These are phyloP conservation scores for Pogonocichla stellata DNA, from an alignment of 2,113 vertebrate genomes.

Conservation along the genomic window DNA sequence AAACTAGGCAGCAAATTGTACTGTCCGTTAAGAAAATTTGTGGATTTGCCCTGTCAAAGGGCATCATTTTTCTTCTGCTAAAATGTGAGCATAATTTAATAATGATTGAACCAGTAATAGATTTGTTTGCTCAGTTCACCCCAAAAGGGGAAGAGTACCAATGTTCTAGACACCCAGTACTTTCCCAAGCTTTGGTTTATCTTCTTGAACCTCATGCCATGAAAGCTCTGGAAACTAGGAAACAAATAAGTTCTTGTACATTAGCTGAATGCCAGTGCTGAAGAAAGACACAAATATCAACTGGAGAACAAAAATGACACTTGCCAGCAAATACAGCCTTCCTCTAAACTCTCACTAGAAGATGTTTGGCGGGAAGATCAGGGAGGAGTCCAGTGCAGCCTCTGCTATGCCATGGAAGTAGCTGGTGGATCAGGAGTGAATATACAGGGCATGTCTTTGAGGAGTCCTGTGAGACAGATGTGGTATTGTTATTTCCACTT, in stretches of 20 bases:
- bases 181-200: background rate
- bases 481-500: background rate
- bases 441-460: background rate
- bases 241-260: background rate
- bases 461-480: background rate
- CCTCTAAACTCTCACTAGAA: background rate
- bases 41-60: background rate
- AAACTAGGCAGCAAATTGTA: background rate
- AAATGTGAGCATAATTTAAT: background rate
- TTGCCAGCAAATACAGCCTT: background rate
- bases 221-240: background rate
- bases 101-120: background rate
- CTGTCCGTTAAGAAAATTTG: background rate
- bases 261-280: background rate
- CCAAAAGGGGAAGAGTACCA: background rate
- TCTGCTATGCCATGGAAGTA: background rate
- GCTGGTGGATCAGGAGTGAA: background rate
- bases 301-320: background rate
- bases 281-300: background rate
- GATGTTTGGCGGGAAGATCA: background rate
- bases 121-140: background rate
- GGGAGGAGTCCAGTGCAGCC: background rate
- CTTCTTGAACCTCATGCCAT: background rate
- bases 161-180: background rate
- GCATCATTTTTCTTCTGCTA: background rate